These are phyloP conservation scores for Helarctos malayanus DNA, from an alignment of 2,797 vertebrate genomes.

Conservation along the genomic window DNA sequence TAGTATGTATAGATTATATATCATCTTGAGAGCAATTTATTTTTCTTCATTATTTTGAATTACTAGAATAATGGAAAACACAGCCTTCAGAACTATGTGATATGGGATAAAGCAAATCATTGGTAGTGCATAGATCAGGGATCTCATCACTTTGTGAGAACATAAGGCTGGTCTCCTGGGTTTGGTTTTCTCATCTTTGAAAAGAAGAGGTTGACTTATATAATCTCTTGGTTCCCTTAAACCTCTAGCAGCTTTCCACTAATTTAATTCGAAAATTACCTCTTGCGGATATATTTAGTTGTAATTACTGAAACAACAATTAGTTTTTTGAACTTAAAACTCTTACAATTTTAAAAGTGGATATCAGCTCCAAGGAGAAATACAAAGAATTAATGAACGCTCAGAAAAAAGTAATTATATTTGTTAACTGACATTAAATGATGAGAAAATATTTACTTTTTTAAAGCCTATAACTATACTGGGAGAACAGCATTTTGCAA, in stretches of 20 bases:
- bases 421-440: background rate
- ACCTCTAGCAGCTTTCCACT: background rate
- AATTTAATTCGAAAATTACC: conserved; percentile 13
- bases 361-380: background rate
- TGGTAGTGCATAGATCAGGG: background rate
- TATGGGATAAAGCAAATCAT: background rate
- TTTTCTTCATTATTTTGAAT: background rate
- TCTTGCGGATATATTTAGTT: conserved; percentile 24
- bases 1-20: background rate
- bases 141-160: background rate
- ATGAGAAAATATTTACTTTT: background rate
- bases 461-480: background rate
- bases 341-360: background rate
- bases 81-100: background rate
- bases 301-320: background rate
- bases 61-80: background rate
- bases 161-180: background rate
- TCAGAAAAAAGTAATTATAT: background rate
- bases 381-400: background rate
- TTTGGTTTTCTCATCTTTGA: background rate
- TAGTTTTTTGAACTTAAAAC: conserved; percentile 34
- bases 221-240: background rate
- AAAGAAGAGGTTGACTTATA: background rate
- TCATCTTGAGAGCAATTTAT: background rate
- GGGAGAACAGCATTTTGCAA: conserved; percentile 8